These are phyloP conservation scores for Mamestra configurata DNA, from an alignment of 1,140 invertebrate genomes.

Conservation along the genomic window DNA sequence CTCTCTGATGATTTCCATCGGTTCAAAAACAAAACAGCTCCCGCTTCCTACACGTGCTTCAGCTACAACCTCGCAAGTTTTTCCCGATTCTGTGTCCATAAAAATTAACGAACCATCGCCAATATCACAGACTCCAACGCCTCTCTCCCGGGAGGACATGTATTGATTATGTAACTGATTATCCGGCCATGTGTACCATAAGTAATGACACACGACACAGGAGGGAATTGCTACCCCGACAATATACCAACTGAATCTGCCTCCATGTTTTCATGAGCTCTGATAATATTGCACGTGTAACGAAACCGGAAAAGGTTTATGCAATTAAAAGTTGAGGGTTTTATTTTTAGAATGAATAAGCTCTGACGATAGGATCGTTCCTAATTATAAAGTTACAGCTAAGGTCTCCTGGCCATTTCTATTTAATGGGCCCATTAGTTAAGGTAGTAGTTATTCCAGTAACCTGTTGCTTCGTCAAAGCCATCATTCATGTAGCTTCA, in stretches of 20 bases:
- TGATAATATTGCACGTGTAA: conserved; percentile 6
- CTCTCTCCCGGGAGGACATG: conserved; percentile 21
- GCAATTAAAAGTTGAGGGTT: not conserved
- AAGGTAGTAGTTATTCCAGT: not conserved
- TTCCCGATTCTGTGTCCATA: not conserved
- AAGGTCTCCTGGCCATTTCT: no score
- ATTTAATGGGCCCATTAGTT: not conserved
- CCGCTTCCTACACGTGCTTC: not conserved
- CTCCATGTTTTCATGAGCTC: not conserved
- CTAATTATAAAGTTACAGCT: not conserved
- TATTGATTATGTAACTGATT: conserved; percentile 43
- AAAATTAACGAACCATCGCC: conserved; percentile 11
- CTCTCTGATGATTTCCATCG: no score
- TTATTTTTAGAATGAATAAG: conserved; percentile 1
- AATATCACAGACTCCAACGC: conserved; percentile 18
- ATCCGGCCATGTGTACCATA: conserved; percentile 33
- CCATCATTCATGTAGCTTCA: not conserved
- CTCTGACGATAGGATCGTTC: no score
- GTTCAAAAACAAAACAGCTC: no score
- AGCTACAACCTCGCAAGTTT: not conserved
- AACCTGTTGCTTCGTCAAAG: conserved; percentile 10
- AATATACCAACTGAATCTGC: not conserved
- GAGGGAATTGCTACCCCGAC: conserved; percentile 21
- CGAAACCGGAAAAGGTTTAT: not conserved
- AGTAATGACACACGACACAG: conserved; percentile 38